These are phyloP conservation scores for Etheostoma perlongum DNA, from an alignment of 2,797 vertebrate species.

Conservation along the genomic window DNA sequence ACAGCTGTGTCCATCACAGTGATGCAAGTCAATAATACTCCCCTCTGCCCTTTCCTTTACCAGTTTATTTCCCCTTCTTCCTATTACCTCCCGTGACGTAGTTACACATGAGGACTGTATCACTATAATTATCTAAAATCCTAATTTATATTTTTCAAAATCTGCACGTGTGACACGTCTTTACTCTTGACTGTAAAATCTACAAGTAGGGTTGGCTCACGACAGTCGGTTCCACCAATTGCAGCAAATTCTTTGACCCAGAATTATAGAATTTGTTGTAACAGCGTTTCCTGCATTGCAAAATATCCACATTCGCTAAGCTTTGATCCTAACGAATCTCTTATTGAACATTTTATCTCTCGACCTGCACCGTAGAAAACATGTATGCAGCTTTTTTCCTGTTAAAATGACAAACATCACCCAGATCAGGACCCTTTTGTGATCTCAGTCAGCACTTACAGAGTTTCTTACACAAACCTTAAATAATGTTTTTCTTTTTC, in stretches of 20 bases:
- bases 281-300: background rate
- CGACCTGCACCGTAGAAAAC: background rate
- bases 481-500: background rate
- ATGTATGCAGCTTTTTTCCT: background rate
- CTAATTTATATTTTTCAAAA: constrained; percentile 2
- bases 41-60: constrained; percentile 29
- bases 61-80: constrained; percentile 5
- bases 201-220: constrained; percentile 6
- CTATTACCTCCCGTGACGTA: constrained; percentile 26
- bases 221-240: background rate
- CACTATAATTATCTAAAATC: constrained; percentile 7
- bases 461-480: background rate
- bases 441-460: background rate
- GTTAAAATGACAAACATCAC: background rate
- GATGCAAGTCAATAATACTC: constrained; percentile 61
- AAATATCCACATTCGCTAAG: background rate
- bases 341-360: constrained; percentile 1
- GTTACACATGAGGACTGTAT: constrained; percentile 21
- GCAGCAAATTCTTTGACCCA: background rate
- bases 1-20: constrained; percentile 48
- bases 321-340: background rate
- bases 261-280: constrained; percentile 5
- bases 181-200: constrained; percentile 1
- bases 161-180: constrained; percentile 19
- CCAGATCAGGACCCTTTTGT: background rate